Evolutionary conservation across 2,113 vertebrate genomes (phyloP).

Genomic region (Lophotis ruficrista): DNA sequence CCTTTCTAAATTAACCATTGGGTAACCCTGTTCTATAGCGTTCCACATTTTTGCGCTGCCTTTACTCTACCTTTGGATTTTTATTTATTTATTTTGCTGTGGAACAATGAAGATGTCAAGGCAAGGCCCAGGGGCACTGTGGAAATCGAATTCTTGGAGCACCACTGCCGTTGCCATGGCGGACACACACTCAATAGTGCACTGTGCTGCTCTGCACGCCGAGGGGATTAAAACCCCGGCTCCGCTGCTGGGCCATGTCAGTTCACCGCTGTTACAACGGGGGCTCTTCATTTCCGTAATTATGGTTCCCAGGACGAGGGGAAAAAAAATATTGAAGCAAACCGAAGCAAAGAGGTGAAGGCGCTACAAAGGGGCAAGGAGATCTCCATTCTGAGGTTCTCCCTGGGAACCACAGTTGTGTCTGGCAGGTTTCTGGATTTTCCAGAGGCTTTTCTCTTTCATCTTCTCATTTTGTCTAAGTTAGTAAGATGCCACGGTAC

Average conservation of each 20-base stretch:
- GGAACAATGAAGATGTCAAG: constrained; percentile 81
- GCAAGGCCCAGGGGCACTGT: constrained; percentile 71
- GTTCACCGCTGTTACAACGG: neutral
- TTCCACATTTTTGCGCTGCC: neutral
- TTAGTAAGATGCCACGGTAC: accelerated
- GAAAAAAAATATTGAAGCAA: neutral
- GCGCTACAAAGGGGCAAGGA: neutral
- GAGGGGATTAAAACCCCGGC: constrained; percentile 29
- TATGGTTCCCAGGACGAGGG: neutral
- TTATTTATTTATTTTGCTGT: constrained; percentile 52
- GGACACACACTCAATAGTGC: constrained; percentile 66
- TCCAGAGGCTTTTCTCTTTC: neutral
- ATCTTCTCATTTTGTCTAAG: neutral
- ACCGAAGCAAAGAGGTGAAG: neutral
- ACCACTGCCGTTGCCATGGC: constrained; percentile 79
- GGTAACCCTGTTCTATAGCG: neutral
- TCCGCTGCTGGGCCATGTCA: neutral
- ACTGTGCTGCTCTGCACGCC: constrained; percentile 55
- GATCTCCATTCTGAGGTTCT: neutral
- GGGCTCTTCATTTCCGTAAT: neutral
- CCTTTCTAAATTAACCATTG: constrained; percentile 49
- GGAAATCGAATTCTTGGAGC: constrained; percentile 79
- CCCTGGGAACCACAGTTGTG: neutral
- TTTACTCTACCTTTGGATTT: neutral
- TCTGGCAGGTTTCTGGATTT: neutral